Evolutionary conservation across 2,888 invertebrate species (phyloP).

Genomic region (Neoscelio sp.): DNA sequence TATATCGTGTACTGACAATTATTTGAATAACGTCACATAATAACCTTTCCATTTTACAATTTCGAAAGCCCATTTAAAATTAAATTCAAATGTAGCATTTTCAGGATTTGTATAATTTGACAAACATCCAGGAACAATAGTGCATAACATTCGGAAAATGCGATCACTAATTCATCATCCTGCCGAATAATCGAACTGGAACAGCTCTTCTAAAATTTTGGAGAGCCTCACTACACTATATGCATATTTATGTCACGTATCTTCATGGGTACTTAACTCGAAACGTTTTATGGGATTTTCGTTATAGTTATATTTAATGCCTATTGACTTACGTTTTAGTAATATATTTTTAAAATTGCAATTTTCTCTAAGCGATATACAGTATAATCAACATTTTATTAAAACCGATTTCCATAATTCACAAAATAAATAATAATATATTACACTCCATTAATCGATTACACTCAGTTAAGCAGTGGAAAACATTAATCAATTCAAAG

Average conservation of each 20-base stretch:
- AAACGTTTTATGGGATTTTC: constrained; percentile 48
- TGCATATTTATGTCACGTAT: constrained; percentile 53
- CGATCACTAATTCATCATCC: constrained; percentile 51
- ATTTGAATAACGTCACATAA: too few relatives aligned
- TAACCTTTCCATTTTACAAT: too few relatives aligned
- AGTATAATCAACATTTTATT: too few relatives aligned
- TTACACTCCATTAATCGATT: too few relatives aligned
- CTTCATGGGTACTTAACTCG: constrained; percentile 39
- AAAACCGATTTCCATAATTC: too few relatives aligned
- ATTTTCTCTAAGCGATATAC: too few relatives aligned
- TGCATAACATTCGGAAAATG: constrained; percentile 39
- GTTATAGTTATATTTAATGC: constrained; percentile 23
- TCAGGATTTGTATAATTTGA: constrained; percentile 40
- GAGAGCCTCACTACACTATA: constrained; percentile 9
- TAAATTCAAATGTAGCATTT: constrained; percentile 36
- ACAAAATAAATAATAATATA: too few relatives aligned
- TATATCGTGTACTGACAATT: too few relatives aligned
- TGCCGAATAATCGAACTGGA: constrained; percentile 49
- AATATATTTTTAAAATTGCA: too few relatives aligned
- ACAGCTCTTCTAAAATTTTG: constrained; percentile 28
- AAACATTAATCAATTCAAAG: too few relatives aligned
- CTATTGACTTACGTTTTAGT: too few relatives aligned
- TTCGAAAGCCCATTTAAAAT: constrained; percentile 14
- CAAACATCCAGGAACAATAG: constrained; percentile 35
- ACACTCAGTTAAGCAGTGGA: too few relatives aligned